Evolutionary conservation across 2,113 vertebrate species (phyloP), one percentile per base, ranked within the genome.

Genomic region (Orycteropus afer): DNA sequence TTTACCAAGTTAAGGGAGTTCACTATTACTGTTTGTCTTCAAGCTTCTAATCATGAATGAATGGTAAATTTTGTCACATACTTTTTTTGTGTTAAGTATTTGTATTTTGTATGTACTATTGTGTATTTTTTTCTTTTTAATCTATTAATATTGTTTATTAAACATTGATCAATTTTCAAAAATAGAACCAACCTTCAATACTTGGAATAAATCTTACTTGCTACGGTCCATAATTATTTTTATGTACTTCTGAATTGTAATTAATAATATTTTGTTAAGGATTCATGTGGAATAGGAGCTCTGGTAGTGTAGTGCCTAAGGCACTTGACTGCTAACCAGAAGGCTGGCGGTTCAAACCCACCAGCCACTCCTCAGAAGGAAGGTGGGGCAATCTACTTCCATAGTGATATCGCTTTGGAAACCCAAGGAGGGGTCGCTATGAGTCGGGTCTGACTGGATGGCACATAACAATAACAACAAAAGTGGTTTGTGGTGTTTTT

Each of bases 261-360:
- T 86, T 32, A 11, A 29, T 71, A 40, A 71, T 78, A 90, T 78
- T 90, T 90, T 90, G 7, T 84, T 94, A 86, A 14, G 37, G n/a
- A 55, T 55, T 91, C 40, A 42, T 76, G 27, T 74, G 47, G 7
- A 20, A 14, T 74, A 53, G 8, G 51, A 15, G 51, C 15, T 53
- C n/a, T n/a, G n/a, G n/a, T n/a, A n/a, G n/a, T n/a, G n/a, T n/a
- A n/a, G n/a, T n/a, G n/a, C n/a, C n/a, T n/a, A n/a, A n/a, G n/a
- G n/a, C n/a, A n/a, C n/a, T n/a, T n/a, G n/a, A n/a, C n/a, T n/a
- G n/a, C n/a, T n/a, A n/a, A n/a, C n/a, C n/a, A n/a, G n/a, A n/a
- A n/a, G n/a, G n/a, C n/a, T n/a, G n/a, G n/a, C n/a, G n/a, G n/a
- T n/a, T n/a, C n/a, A n/a, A n/a, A n/a, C n/a, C n/a, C n/a, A n/a